Evolutionary conservation across 2,797 vertebrate species (phyloP).

Genomic region (Dromococcyx pavoninus): DNA sequence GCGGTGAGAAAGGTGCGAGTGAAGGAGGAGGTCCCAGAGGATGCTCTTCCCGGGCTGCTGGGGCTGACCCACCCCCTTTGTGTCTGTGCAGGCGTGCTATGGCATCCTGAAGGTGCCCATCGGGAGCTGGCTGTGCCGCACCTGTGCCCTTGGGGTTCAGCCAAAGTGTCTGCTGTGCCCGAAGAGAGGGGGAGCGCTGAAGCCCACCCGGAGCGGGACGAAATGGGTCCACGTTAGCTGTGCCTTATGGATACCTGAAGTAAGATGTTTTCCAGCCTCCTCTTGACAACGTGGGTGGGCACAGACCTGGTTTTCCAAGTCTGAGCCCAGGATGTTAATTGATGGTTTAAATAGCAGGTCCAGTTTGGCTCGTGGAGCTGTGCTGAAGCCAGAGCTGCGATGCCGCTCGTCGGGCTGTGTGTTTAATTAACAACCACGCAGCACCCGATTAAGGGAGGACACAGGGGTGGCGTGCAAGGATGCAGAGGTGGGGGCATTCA

Average conservation of each 20-base stretch:
- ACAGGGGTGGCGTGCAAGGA: neutral
- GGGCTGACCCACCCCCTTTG: neutral
- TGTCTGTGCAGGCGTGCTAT: constrained; percentile 86
- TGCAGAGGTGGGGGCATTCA: neutral
- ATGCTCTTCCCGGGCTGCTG: neutral
- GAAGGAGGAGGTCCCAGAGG: neutral
- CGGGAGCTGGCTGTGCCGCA: constrained; percentile 95
- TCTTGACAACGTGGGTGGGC: rapidly evolving
- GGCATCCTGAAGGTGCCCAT: constrained; percentile 95
- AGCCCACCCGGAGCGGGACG: constrained; percentile 94
- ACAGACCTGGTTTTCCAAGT: neutral
- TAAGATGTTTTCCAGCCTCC: constrained; percentile 52
- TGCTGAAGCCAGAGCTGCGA: rapidly evolving
- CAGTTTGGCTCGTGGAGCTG: rapidly evolving
- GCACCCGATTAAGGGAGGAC: neutral
- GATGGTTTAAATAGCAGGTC: neutral
- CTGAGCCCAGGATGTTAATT: neutral
- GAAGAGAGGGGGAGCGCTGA: constrained; percentile 93
- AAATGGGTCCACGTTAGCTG: constrained; percentile 99
- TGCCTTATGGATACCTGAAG: constrained; percentile 99
- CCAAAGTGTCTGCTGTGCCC: constrained; percentile 96
- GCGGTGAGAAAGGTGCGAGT: neutral
- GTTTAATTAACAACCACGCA: neutral
- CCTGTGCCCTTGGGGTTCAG: constrained; percentile 93
- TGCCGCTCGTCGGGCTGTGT: rapidly evolving